Percentiles rank a stretch among this genome's conserved stretches.
Evolutionary conservation across 1,140 invertebrate genomes (phyloP).

Genomic region (Drosophila subobscura): DNA sequence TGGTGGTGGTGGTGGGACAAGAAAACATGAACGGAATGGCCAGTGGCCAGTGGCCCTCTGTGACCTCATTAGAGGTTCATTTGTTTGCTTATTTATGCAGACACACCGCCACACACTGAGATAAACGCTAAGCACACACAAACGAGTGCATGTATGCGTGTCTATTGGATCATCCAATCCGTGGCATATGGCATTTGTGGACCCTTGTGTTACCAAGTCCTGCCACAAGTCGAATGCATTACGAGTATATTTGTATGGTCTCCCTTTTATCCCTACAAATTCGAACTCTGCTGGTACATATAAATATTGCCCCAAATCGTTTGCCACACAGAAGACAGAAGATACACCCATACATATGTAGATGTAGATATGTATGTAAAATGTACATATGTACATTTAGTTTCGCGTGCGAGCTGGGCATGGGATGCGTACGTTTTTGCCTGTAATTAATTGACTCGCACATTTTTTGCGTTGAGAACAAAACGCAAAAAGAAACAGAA

Average conservation of each 20-base stretch:
- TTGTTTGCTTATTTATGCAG: conserved; percentile 70
- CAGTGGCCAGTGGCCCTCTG: conserved; percentile 49
- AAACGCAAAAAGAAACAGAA: conserved; percentile 49
- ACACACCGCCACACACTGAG: conserved; percentile 23
- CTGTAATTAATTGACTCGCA: conserved; percentile 79
- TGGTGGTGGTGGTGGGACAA: too few species aligned
- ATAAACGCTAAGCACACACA: conserved; percentile 1
- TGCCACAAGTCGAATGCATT: conserved; percentile 59
- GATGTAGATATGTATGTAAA: conserved; percentile 1
- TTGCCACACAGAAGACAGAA: conserved; percentile 50
- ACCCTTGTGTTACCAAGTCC: conserved; percentile 60
- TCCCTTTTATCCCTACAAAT: conserved; percentile 61
- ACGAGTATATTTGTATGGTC: too few species aligned
- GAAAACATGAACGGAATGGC: conserved; percentile 31
- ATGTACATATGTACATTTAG: neutral
- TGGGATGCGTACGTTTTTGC: conserved; percentile 30
- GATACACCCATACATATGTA: conserved; percentile 31
- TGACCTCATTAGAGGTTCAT: conserved; percentile 78
- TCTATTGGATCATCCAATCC: conserved; percentile 32
- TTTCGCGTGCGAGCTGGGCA: neutral
- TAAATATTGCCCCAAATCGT: conserved; percentile 44
- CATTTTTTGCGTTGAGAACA: conserved; percentile 63
- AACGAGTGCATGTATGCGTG: conserved; percentile 7
- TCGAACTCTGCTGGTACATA: conserved; percentile 31
- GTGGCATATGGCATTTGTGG: conserved; percentile 51